phyloP scores from a whole-genome alignment of 2,113 vertebrate genomes.

The Stigmatopora argus region DNA sequence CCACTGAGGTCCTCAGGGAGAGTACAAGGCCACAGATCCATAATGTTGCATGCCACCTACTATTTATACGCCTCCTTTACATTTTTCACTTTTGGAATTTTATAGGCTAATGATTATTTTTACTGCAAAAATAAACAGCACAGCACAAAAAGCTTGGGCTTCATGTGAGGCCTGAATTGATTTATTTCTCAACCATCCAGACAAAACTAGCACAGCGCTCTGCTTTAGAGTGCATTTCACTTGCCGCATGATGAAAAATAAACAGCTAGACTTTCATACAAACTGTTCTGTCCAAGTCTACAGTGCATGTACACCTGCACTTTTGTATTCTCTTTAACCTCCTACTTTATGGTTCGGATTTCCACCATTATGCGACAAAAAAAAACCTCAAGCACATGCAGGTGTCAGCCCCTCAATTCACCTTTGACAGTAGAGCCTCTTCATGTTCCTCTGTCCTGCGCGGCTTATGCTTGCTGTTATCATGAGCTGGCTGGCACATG shows the following conservation, averaged over 20 bases:
- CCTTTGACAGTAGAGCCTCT: slow-evolving; percentile 29
- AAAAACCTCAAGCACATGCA: slow-evolving; percentile 61
- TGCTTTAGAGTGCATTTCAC: slow-evolving; percentile 18
- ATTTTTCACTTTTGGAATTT: slow-evolving; percentile 68
- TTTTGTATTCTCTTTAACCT: slow-evolving; percentile 26
- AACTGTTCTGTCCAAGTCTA: slow-evolving; percentile 3
- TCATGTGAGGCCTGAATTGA: slow-evolving; percentile 62
- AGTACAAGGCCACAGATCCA: slow-evolving; percentile 50
- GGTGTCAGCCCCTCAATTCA: slow-evolving; percentile 47
- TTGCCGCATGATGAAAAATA: slow-evolving; percentile 13
- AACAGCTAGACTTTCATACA: slow-evolving; percentile 25
- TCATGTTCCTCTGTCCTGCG: slow-evolving; percentile 28
- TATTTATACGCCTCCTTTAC: slow-evolving; percentile 68
- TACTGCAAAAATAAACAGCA: slow-evolving; percentile 62
- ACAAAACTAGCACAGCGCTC: slow-evolving; percentile 39
- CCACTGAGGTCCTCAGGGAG: slow-evolving; percentile 43
- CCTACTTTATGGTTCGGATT: slow-evolving; percentile 2
- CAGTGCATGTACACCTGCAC: slow-evolving; percentile 39
- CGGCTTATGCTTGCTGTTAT: slow-evolving; percentile 40
- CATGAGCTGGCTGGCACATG: slow-evolving; percentile 64
- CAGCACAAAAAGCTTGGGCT: slow-evolving; percentile 52
- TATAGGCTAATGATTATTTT: slow-evolving; percentile 71
- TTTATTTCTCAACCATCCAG: slow-evolving; percentile 51
- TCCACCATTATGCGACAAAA: slow-evolving; percentile 19
- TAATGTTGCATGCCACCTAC: slow-evolving; percentile 45